Conservation (phyloP, 2,113 vertebrate genomes). For the Labeo rohita region DNA sequence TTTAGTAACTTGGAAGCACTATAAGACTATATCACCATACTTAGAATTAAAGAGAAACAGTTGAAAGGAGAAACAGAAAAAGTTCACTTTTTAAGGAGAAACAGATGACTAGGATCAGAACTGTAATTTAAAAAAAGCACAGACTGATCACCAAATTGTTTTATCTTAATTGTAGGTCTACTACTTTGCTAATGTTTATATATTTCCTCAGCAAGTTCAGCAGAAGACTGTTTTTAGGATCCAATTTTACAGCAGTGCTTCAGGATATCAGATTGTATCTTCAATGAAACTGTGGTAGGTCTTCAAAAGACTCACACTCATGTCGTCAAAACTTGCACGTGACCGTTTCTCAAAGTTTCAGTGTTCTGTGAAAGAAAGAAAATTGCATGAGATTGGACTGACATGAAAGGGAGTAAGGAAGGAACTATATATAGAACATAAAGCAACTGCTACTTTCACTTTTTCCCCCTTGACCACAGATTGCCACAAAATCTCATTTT, state of each 20-base stretch:
- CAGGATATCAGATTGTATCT: constrained; percentile 7
- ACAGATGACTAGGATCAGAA: neutral
- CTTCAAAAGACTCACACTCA: neutral
- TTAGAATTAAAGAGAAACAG: neutral
- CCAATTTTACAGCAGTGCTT: neutral
- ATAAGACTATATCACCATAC: neutral
- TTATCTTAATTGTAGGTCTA: neutral
- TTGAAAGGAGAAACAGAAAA: too few relatives aligned
- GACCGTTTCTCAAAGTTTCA: neutral
- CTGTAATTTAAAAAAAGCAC: neutral
- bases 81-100: too few relatives aligned
- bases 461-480: too few relatives aligned
- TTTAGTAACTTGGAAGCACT: neutral
- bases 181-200: neutral
- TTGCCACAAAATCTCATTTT: too few relatives aligned
- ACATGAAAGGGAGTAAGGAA: neutral
- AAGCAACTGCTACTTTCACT: neutral
- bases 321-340: too few relatives aligned
- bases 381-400: neutral
- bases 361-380: neutral
- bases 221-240: neutral
- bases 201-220: neutral
- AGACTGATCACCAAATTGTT: neutral
- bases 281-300: neutral
- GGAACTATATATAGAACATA: neutral